Conservation (phyloP, 2,888 invertebrate genomes). For the Trileptium ribeirensis region DNA sequence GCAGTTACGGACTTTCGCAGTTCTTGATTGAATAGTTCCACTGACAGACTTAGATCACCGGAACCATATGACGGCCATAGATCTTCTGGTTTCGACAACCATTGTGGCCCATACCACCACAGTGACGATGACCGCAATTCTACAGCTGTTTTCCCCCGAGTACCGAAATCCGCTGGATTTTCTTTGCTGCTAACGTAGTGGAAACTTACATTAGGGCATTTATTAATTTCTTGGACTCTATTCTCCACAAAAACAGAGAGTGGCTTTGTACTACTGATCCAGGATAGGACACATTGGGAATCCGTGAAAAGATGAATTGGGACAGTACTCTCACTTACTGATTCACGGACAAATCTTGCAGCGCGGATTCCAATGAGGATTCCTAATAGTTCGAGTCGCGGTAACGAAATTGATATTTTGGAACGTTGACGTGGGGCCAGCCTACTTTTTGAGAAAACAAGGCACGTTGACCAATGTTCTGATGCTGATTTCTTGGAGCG, state of each 20-base stretch:
- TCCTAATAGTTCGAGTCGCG: not conserved
- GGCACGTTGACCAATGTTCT: not conserved
- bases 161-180: no score
- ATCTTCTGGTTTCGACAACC: no score
- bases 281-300: conserved; percentile 33
- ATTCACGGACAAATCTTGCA: not conserved
- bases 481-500: not conserved
- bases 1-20: no score
- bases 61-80: no score
- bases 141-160: no score
- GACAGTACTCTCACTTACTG: not conserved
- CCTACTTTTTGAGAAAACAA: not conserved
- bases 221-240: conserved; percentile 34
- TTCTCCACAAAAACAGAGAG: conserved; percentile 36
- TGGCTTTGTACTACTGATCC: conserved; percentile 28
- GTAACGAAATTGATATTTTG: not conserved
- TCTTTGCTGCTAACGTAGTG: no score
- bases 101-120: no score
- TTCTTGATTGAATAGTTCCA: no score
- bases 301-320: conserved; percentile 29
- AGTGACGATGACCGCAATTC: no score
- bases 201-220: no score
- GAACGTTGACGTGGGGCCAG: not conserved
- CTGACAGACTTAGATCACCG: no score
- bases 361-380: not conserved